A percentile compares a stretch with the other conserved stretches of the same genome.
These are phyloP conservation scores for Aegotheles bennettii DNA, from an alignment of 2,113 vertebrate genomes.

Conservation along the genomic window DNA sequence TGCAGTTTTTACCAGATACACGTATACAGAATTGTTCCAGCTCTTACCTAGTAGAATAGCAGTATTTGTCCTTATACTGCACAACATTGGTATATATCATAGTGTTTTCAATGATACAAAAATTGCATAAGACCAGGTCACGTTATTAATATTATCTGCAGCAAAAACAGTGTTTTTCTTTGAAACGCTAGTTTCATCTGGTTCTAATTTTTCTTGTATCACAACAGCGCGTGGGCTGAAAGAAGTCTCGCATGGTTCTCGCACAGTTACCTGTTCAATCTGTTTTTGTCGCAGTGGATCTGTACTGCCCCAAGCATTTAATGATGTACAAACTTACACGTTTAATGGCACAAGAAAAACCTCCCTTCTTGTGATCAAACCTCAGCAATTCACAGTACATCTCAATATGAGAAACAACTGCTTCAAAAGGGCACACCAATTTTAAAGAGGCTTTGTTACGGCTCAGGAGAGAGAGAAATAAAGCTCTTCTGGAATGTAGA, in stretches of 20 bases:
- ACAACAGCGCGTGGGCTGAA: background rate
- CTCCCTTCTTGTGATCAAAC: constrained; percentile 69
- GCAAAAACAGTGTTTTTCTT: constrained; percentile 40
- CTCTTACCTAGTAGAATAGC: constrained; percentile 61
- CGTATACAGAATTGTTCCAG: constrained; percentile 66
- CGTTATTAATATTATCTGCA: constrained; percentile 65
- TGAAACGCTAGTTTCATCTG: constrained; percentile 15
- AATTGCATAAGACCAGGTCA: constrained; percentile 77
- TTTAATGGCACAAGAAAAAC: constrained; percentile 73
- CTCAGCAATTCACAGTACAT: constrained; percentile 69
- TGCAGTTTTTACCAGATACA: constrained; percentile 73
- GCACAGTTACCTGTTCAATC: background rate
- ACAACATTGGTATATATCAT: constrained; percentile 63
- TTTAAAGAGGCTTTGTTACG: constrained; percentile 65
- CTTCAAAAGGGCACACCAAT: constrained; percentile 65
- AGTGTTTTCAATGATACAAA: constrained; percentile 73
- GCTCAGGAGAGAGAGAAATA: constrained; percentile 70
- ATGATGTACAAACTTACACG: constrained; percentile 18
- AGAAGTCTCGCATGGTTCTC: background rate
- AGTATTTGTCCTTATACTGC: constrained; percentile 63
- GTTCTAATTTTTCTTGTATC: constrained; percentile 11
- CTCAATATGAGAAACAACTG: constrained; percentile 83
- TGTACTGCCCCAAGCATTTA: constrained; percentile 40
- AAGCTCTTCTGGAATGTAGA: constrained; percentile 79
- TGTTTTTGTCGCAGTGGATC: constrained; percentile 18